Percentiles rank a stretch among this genome's conserved stretches.
These are phyloP conservation scores for Drosophila seclusa DNA, from an alignment of 2,888 invertebrate genomes.

Conservation along the genomic window DNA sequence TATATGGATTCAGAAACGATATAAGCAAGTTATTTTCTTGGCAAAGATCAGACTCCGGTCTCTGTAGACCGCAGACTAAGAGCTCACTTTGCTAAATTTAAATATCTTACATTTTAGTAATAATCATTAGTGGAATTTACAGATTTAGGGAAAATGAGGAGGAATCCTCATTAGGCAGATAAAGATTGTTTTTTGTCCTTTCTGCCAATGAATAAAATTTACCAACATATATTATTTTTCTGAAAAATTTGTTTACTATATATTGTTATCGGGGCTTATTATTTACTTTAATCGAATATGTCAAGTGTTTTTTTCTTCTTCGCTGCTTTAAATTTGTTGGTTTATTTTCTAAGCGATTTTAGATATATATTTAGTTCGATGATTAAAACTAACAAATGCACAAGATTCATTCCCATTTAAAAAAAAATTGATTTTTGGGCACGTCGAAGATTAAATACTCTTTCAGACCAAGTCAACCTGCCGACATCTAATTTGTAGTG, in stretches of 20 bases:
- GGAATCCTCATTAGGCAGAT: neutral
- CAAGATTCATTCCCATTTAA: neutral
- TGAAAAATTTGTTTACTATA: neutral
- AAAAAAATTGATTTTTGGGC: neutral
- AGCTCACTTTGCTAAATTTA: too few relatives aligned
- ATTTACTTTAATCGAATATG: neutral
- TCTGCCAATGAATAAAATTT: neutral
- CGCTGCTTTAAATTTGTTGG: neutral
- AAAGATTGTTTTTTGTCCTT: neutral
- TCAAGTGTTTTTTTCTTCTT: neutral
- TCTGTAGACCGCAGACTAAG: too few relatives aligned
- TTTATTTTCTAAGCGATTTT: neutral
- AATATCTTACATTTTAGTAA: too few relatives aligned
- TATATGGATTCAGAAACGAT: neutral
- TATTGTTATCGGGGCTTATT: neutral
- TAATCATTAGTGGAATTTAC: too few relatives aligned
- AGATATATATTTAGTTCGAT: neutral
- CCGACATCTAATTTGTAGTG: neutral
- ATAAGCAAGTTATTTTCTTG: neutral
- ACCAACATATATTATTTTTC: neutral
- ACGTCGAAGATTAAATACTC: neutral
- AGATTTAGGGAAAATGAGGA: too few relatives aligned
- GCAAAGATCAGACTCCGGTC: too few relatives aligned
- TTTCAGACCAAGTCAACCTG: neutral
- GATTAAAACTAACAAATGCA: neutral